Evolutionary conservation across 2,113 vertebrate species (phyloP), one percentile per base, ranked within the genome.

Genomic region (Salvator merianae): DNA sequence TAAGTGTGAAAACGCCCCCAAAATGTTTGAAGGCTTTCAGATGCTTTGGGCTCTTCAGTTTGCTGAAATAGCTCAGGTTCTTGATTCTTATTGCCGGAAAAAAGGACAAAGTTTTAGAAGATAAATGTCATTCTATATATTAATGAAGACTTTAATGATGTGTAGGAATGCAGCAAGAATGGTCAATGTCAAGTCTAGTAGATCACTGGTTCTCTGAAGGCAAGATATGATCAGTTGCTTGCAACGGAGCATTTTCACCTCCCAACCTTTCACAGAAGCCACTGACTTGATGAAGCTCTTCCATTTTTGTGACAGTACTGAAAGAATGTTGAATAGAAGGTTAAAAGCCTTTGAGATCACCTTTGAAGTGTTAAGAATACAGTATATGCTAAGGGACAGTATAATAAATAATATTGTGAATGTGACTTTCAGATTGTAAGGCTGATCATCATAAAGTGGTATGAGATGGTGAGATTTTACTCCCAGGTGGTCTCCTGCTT

Each of bases 381-480:
- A 59, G 20, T 59, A 87, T 89, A 87, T 77, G 77, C 82, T 26
- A 55, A 2, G 84, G 63, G 73, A 76, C 91, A 38, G n/a, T 68
- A 3, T 77, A 91, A 84, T 77, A 90, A 84, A 82, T 78, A 87
- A 79, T 77, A 83, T 90, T 89, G 68, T n/a, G 36, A 91, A 91
- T 90, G 76, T 92, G 93, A 92, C 90, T 92, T 93, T 92, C 89
- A 92, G 80, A 89, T 88, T 91, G 20, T 89, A 92, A 90, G 80
- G 83, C 68, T 86, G 63, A 36, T 85, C 91, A 92, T 53, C 92
- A 86, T 83, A 94, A 94, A 40, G 74, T 65, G 30, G 73, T 79
- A 86, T 88, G 70, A 86, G n/a, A 43, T 88, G 86, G 89, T 90
- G 90, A 92, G 84, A 93, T 83, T 90, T 66, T 88, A 92, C 90